Conservation (phyloP, 2,888 invertebrate species). For the Didymodactylos carnosus region DNA sequence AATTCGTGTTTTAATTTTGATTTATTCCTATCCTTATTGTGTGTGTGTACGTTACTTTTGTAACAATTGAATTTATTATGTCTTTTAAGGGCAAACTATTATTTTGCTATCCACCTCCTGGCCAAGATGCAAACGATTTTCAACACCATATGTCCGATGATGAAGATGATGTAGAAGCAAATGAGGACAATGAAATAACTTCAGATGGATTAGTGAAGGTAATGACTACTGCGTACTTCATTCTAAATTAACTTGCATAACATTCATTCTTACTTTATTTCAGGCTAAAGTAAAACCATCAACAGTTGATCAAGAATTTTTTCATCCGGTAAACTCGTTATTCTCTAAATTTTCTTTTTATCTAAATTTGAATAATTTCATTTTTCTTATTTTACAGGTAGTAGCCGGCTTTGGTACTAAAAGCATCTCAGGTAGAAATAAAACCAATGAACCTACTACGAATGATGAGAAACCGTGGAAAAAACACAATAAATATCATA, state of each 20-base stretch:
- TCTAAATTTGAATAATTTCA: not conserved
- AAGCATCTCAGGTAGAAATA: constrained; percentile 18
- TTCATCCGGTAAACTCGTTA: not conserved
- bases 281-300: not conserved
- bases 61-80: too few species aligned
- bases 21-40: too few species aligned
- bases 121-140: not conserved
- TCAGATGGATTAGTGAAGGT: not conserved
- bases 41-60: too few species aligned
- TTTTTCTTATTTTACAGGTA: constrained; percentile 17
- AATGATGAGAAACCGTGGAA: constrained; percentile 54
- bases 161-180: not conserved
- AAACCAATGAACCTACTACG: constrained; percentile 6
- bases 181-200: not conserved
- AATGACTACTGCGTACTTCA: too few species aligned
- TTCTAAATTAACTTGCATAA: too few species aligned
- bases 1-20: too few species aligned
- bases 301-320: not conserved
- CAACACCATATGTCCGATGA: not conserved
- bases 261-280: too few species aligned
- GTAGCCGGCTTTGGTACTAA: constrained; percentile 20
- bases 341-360: not conserved
- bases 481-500: constrained; percentile 62
- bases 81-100: constrained; percentile 13
- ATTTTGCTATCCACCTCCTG: constrained; percentile 13